Evolutionary conservation across 2,113 vertebrate species (phyloP), one percentile per base, ranked within the genome.

Genomic region (Pantherophis guttatus): DNA sequence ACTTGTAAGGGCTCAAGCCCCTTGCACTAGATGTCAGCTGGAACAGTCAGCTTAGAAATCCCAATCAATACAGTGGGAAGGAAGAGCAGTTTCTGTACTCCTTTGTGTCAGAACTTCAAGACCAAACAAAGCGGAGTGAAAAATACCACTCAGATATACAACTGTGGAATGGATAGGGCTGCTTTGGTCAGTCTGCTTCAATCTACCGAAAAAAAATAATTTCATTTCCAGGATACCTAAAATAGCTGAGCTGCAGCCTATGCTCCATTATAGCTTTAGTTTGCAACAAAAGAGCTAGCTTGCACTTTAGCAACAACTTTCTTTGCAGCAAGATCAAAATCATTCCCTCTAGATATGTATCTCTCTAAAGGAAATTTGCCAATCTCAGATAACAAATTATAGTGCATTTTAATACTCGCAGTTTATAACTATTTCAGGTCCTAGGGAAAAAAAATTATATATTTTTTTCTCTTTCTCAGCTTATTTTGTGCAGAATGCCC

Each of bases 1-100:
- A 88, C 93, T 94, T 93, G 91, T 92, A 70, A 89, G 94, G 86
- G 44, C 48, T 26, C 85, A 90, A 90, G 62, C 39, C 57, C 62
- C 17, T 86, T 92, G 57, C 86, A 92, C 54, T 11, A 55, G 55
- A 50, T 94, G 92, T 93, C 88, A 92, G 89, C 87, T 93, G 75
- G 62, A 95, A 88, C 85, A 94, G 59, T 86, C 93, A 92, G 86
- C 33, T 93, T 91, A 54, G 91, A 92, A 95, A 94, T 95, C 87
- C 91, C 13, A 91, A 92, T 94, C 90, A 94, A 62, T 54, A 90
- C 52, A 92, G 57, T 55, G 8, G 23, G 57, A 92, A 10, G 50
- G 81, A 90, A 58, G 91, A 55, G 59, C 93, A 44, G 92, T 90
- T 55, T 94, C 88, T 58, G 17, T 9, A 81, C 65, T 88, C 44